Percentiles rank a stretch among this genome's conserved stretches.
phyloP scores from a whole-genome alignment of 1,140 invertebrate genomes.

The Araneus ventricosus region DNA sequence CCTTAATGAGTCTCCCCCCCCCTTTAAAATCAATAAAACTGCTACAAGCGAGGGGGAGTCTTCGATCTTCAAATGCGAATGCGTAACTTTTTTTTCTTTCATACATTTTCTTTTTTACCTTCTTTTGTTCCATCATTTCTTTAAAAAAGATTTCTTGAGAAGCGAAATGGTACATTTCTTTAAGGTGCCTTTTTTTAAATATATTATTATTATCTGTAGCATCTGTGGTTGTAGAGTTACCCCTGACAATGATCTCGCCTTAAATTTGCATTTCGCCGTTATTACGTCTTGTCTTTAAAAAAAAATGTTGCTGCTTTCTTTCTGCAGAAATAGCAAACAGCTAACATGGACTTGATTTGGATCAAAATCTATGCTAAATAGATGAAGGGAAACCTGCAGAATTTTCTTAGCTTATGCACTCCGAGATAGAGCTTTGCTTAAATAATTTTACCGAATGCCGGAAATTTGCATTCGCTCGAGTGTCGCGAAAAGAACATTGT shows the following conservation, averaged over 20 bases:
- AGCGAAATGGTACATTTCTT: not conserved
- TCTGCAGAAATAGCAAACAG: not conserved
- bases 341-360: not conserved
- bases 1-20: constrained; percentile 45
- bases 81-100: not conserved
- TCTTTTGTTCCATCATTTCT: constrained; percentile 35
- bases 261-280: not conserved
- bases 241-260: not conserved
- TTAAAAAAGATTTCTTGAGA: constrained; percentile 32
- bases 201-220: not conserved
- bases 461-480: too few species aligned
- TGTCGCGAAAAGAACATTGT: too few species aligned
- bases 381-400: not conserved
- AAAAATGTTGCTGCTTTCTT: not conserved
- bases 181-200: not conserved
- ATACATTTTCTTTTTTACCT: not conserved
- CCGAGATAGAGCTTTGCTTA: too few species aligned
- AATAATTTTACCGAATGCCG: too few species aligned
- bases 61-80: constrained; percentile 43
- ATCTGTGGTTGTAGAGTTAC: not conserved
- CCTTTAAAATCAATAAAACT: constrained; percentile 66
- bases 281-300: not conserved
- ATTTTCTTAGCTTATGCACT: too few species aligned
- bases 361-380: not conserved
- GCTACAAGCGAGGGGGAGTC: constrained; percentile 11